phyloP scores from a whole-genome alignment of 53 echinoderm and acorn worm genomes.

The Actinopyga echinites region DNA sequence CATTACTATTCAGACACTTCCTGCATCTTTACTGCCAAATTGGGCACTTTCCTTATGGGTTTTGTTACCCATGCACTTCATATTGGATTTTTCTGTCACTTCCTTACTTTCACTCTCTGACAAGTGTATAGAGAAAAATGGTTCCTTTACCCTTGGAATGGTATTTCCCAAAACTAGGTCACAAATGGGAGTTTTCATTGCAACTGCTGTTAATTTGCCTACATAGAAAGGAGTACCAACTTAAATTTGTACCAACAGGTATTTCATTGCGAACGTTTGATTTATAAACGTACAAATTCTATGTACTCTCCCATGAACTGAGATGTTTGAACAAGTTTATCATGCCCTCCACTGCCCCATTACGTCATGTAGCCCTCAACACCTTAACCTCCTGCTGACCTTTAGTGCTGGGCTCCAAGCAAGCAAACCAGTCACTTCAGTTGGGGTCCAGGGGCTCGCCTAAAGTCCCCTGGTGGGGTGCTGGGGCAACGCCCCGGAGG shows the following conservation, averaged over 20 bases:
- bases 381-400: not conserved
- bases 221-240: not conserved
- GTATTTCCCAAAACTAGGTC: not conserved
- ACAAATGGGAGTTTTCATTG: not conserved
- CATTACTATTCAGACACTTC: not conserved
- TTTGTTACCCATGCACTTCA: too few species aligned
- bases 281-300: not conserved
- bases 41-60: too few species aligned
- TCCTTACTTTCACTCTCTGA: slow-evolving; percentile 18
- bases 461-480: too few species aligned
- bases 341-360: not conserved
- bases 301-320: not conserved
- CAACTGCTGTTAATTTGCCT: not conserved
- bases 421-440: too few species aligned
- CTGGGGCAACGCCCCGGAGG: too few species aligned
- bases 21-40: too few species aligned
- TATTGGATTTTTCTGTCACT: not conserved
- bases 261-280: not conserved
- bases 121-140: slow-evolving; percentile 16
- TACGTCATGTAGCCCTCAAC: not conserved
- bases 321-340: not conserved
- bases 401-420: too few species aligned
- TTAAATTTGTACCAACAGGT: not conserved
- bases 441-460: too few species aligned
- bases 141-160: not conserved